Base-by-base conservation (phyloP, 1,140 invertebrate species). In the Megathymus violae region DNA sequence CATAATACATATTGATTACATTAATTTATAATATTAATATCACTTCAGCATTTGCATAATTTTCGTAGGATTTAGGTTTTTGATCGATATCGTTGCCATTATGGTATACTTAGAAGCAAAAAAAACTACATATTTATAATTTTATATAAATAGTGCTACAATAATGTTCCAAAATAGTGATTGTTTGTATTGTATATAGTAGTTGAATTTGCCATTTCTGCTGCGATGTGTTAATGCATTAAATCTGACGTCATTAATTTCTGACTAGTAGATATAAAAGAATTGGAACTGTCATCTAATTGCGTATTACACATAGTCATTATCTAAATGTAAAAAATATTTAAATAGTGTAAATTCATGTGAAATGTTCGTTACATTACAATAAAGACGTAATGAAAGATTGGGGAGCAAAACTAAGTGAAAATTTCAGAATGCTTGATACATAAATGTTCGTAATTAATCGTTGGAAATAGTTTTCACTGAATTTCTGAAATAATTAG, bases 371-470 rank as follows among this genome's bases (percentile, higher is more conserved):
- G 66, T 64, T 71, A 73, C 41, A 66, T 72, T 80, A 69, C 61
- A 80, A 82, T 82, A 85, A 82, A 83, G 36, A 56, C 62, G 19
- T 72, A 75, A 74, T 74, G 44, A 62, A 67, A 64, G 44, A 77
- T 82, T 85, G 82, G 77, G 82, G 80, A 85, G 74, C 82, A 87
- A 85, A 83, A 76, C 80, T 87, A 87, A 85, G 44, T 65, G 60
- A 68, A 67, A 59, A 36, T 51, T 22, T 47, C 38, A 16, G 38
- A 51, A 38, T 71, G 19, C 60, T 75, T 74, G 61, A 74, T 74
- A 65, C 58, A 72, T 61, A 71, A 71, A 71, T 70, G 70, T 76
- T 74, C 58, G 71, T 68, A 48, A 71, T 51, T 68, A 31, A 69
- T 62, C 44, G 56, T 64, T 69, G n/a, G n/a, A 69, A 67, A 64